A percentile compares a stretch with the other conserved stretches of the same genome.
Evolutionary conservation across 2,113 vertebrate genomes (phyloP).

Genomic region (Gallinago undulata): DNA sequence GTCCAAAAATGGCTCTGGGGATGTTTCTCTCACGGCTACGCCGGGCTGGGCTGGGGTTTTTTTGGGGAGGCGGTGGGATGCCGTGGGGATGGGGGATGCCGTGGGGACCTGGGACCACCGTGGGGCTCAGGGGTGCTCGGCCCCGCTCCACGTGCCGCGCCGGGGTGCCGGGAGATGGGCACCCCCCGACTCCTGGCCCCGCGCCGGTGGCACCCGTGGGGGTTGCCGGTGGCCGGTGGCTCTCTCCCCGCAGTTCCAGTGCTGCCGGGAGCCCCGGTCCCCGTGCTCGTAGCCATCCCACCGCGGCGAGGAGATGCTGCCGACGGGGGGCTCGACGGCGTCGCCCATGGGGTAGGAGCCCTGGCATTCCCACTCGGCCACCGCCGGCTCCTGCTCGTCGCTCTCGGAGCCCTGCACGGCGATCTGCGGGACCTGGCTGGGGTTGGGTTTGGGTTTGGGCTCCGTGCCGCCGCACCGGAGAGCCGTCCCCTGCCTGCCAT

Average conservation of each 20-base stretch:
- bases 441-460: slow-evolving; percentile 55
- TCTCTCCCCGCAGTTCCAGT: background rate
- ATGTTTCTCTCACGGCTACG: background rate
- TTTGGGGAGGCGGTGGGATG: background rate
- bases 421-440: slow-evolving; percentile 83
- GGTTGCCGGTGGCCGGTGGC: background rate
- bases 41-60: background rate
- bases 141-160: background rate
- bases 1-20: background rate
- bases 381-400: slow-evolving; percentile 63
- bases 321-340: background rate
- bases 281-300: background rate
- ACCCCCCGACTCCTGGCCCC: background rate
- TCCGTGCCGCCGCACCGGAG: background rate
- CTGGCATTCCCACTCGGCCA: slow-evolving; percentile 72
- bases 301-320: background rate
- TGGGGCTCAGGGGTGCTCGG: background rate
- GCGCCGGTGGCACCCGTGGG: background rate
- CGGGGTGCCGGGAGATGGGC: background rate
- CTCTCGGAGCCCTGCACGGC: slow-evolving; percentile 89
- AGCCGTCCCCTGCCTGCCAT: background rate
- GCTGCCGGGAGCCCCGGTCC: background rate
- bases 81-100: background rate
- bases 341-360: slow-evolving; percentile 73
- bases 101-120: too few species aligned